Evolutionary conservation across 2,113 vertebrate species (phyloP), one percentile per base, ranked within the genome.

Genomic region (Cyprinodon tularosa): DNA sequence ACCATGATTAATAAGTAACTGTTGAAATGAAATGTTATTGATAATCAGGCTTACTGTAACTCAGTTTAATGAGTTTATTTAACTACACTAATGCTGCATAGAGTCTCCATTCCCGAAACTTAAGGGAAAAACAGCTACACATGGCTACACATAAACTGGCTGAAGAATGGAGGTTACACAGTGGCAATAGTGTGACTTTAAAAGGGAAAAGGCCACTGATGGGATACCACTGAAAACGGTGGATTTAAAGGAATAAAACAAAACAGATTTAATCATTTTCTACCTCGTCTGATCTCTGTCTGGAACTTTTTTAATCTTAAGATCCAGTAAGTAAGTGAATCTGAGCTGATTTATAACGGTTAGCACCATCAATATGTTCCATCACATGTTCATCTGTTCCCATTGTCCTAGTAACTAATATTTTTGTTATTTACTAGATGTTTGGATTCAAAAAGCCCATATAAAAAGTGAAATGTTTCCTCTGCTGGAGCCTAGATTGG

Each of bases 91-190:
- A 77, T 13, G n/a, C 12, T 3, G 36, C 62, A 15, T 65, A 81
- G 10, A 63, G 71, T 12, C 61, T 62, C 78, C 42, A 42, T 81
- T 83, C 71, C 69, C 3, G 6, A 63, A 42, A 64, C 20, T 6
- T 15, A 48, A 4, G 44, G 72, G 62, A 29, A 9, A 42, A 22
- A 13, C 50, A 9, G 60, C 0, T 60, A 66, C 11, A 7, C 1
- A 1, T 62, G 22, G 57, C 73, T n/a, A 66, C 61, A 68, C 37
- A 62, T 66, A 78, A 87, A 87, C 82, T 83, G 72, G 74, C 40
- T 1, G 5, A 2, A 74, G 72, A 85, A 77, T 42, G 9, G n/a
- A 74, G 74, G 42, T 63, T 29, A 66, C 14, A 47, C 59, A 29
- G 42, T n/a, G 45, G 71, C 29, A 80, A 76, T 77, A 62, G 77